phyloP scores from a whole-genome alignment of 37 sponge, comb jelly and placozoan species.

The Bolinopsis microptera region DNA sequence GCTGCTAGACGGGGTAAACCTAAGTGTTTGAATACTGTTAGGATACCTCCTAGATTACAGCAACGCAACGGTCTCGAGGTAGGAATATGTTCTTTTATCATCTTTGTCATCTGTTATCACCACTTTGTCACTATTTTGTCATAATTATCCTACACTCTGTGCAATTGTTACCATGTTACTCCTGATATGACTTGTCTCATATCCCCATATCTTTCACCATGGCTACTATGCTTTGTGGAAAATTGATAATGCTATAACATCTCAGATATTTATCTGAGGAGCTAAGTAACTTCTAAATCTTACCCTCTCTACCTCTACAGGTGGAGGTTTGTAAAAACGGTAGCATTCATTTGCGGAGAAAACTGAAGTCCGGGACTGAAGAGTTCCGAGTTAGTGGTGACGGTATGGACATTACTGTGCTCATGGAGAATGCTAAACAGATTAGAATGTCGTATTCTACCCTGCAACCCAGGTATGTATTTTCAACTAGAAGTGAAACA shows the following conservation, averaged over 20 bases:
- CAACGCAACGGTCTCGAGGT: conserved; percentile 24
- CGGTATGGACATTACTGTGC: conserved; percentile 35
- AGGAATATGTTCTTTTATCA: neutral
- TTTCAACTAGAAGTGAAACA: neutral
- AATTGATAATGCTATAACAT: too few relatives aligned
- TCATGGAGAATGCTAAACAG: neutral
- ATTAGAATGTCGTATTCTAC: conserved; percentile 31
- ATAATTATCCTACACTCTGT: too few relatives aligned
- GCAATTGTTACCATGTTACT: too few relatives aligned
- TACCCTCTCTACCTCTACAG: too few relatives aligned
- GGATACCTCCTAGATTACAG: conserved; percentile 5
- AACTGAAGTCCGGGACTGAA: neutral
- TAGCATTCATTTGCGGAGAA: conserved; percentile 5
- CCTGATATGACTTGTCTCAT: too few relatives aligned
- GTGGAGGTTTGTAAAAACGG: conserved; percentile 13
- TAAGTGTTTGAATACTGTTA: conserved; percentile 9
- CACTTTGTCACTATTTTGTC: too few relatives aligned
- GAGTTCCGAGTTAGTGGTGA: conserved; percentile 38
- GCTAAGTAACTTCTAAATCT: too few relatives aligned
- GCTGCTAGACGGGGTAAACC: neutral
- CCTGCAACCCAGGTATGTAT: conserved; percentile 31
- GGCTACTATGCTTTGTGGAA: too few relatives aligned
- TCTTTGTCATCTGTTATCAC: neutral
- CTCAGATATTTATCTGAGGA: too few relatives aligned
- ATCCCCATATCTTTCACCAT: too few relatives aligned